Conservation (phyloP, 2,888 invertebrate species). For the Diogma glabrata region DNA sequence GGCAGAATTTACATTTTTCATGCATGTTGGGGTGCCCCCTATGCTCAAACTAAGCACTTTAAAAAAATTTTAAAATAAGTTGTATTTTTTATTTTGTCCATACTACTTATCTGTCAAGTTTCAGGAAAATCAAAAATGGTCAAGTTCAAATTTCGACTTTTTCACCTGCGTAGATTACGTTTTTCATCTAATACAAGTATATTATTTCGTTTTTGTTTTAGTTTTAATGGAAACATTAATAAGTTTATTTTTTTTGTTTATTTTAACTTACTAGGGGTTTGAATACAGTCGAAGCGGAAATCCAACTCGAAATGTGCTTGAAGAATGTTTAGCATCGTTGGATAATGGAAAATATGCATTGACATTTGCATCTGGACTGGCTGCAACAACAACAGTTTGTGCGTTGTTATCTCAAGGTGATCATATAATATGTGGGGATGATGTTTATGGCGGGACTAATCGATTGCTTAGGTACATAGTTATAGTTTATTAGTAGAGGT, state of each 20-base stretch:
- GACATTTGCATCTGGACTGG: slow-evolving; percentile 83
- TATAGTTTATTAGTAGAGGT: slow-evolving; percentile 19
- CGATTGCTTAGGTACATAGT: slow-evolving; percentile 57
- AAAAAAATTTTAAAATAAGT: no score
- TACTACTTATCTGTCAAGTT: no score
- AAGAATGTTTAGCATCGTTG: slow-evolving; percentile 78
- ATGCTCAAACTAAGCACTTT: no score
- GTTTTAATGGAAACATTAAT: no score
- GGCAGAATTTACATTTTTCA: no score
- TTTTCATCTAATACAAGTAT: no score
- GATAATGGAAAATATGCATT: slow-evolving; percentile 80
- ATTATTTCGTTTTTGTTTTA: no score
- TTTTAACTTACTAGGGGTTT: slow-evolving; percentile 48
- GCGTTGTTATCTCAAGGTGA: slow-evolving; percentile 73
- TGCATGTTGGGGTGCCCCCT: no score
- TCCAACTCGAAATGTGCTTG: slow-evolving; percentile 80
- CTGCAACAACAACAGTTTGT: slow-evolving; percentile 64
- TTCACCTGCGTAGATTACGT: no score
- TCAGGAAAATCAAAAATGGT: no score
- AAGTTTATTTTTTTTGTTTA: not conserved
- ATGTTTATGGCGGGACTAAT: slow-evolving; percentile 91
- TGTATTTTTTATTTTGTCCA: no score
- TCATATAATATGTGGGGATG: slow-evolving; percentile 82
- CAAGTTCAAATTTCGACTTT: no score
- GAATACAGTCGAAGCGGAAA: slow-evolving; percentile 93